phyloP scores from a whole-genome alignment of 2,888 invertebrate species.

The Lasioglossum calceatum region DNA sequence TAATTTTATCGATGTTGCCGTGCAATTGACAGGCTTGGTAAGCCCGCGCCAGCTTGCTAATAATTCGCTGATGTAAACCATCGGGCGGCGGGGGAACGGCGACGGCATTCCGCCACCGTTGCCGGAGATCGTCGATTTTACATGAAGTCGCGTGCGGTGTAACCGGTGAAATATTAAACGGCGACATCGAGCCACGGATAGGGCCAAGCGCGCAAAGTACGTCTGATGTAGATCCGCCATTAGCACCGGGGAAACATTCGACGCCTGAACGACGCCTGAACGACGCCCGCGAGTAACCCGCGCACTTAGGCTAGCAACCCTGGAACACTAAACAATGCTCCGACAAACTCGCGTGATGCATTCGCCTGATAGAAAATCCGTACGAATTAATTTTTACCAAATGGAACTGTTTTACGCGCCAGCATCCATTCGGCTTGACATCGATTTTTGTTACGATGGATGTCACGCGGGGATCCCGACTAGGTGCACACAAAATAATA shows the following conservation, averaged over 20 bases:
- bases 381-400: background rate
- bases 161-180: constrained; percentile 59
- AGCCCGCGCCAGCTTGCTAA: constrained; percentile 68
- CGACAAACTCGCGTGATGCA: background rate
- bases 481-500: background rate
- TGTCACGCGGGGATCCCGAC: background rate
- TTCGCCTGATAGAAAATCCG: background rate
- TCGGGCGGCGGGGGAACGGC: constrained; percentile 46
- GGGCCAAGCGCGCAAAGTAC: constrained; percentile 38
- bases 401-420: background rate
- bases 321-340: constrained; percentile 5
- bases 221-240: constrained; percentile 44
- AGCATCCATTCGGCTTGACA: background rate
- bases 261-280: constrained; percentile 1
- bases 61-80: constrained; percentile 67
- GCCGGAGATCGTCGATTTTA: constrained; percentile 58
- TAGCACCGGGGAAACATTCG: constrained; percentile 32
- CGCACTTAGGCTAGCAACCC: constrained; percentile 15
- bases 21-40: constrained; percentile 61
- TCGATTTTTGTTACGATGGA: background rate
- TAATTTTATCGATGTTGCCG: constrained; percentile 68
- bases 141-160: constrained; percentile 40
- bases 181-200: constrained; percentile 21
- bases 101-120: constrained; percentile 33
- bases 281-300: background rate